Evolutionary conservation across 1,140 invertebrate species (phyloP).

Genomic region (Hetaerina americana): DNA sequence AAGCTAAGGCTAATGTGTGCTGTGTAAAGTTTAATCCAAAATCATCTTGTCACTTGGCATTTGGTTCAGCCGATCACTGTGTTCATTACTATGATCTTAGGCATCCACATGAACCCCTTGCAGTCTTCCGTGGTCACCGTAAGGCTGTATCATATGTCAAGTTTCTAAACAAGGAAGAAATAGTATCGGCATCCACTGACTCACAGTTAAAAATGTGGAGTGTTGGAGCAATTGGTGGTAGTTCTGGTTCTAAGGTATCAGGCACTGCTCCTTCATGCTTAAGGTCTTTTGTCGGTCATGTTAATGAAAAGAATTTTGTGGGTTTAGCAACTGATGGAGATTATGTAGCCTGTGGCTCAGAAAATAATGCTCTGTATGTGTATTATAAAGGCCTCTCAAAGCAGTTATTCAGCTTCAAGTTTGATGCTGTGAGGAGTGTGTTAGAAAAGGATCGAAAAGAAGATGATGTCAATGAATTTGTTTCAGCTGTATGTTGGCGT

Average conservation of each 20-base stretch:
- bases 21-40: conserved; percentile 93
- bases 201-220: conserved; percentile 91
- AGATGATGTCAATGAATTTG: conserved; percentile 85
- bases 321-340: conserved; percentile 90
- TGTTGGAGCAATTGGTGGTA: conserved; percentile 29
- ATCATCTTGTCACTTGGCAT: conserved; percentile 74
- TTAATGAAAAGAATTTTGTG: conserved; percentile 96
- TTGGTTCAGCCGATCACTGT: conserved; percentile 92
- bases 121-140: conserved; percentile 79
- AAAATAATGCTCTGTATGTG: conserved; percentile 88
- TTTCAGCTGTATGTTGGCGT: conserved; percentile 91
- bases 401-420: conserved; percentile 77
- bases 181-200: conserved; percentile 92
- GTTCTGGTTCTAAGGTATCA: neutral
- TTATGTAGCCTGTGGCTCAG: conserved; percentile 89
- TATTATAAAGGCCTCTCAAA: conserved; percentile 87
- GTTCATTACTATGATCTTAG: conserved; percentile 94
- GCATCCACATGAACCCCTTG: conserved; percentile 67
- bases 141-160: conserved; percentile 96
- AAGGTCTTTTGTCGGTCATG: conserved; percentile 81
- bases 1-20: conserved; percentile 90
- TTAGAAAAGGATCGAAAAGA: conserved; percentile 66
- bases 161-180: conserved; percentile 77
- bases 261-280: conserved; percentile 59
- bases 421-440: conserved; percentile 70